A percentile compares a stretch with the other conserved stretches of the same genome.
Evolutionary conservation across 2,113 vertebrate genomes (phyloP).

Genomic region (Chlorodrepanis virens): DNA sequence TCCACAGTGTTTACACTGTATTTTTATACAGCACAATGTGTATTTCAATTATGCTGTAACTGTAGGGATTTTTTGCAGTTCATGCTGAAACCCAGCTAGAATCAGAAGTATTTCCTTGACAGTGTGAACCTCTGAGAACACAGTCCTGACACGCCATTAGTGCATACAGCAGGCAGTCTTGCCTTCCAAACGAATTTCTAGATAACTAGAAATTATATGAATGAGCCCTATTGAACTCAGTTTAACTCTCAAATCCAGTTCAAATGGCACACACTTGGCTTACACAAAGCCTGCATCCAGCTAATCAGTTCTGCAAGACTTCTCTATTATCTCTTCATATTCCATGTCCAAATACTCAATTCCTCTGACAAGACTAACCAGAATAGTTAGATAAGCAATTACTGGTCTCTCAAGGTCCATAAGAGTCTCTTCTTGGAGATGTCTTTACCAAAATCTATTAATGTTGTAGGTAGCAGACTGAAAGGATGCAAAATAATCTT

Average conservation of each 20-base stretch:
- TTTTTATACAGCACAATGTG: neutral
- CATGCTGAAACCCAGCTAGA: neutral
- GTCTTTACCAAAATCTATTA: neutral
- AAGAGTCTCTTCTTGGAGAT: neutral
- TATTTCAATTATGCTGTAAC: neutral
- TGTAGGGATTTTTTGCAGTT: neutral
- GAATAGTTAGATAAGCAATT: neutral
- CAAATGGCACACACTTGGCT: neutral
- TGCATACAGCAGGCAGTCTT: neutral
- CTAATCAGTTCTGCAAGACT: neutral
- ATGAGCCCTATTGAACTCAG: neutral
- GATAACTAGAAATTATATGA: neutral
- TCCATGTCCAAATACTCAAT: neutral
- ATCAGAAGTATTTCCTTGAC: neutral
- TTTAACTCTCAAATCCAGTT: neutral
- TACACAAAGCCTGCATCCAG: neutral
- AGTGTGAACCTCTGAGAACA: neutral
- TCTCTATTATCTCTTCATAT: neutral
- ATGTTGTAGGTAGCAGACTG: neutral
- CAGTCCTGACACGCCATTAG: neutral
- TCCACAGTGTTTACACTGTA: neutral
- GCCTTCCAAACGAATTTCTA: neutral
- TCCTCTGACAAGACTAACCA: neutral
- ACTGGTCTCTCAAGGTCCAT: neutral
- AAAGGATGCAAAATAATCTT: neutral